A percentile compares a stretch with the other conserved stretches of the same genome.
These are phyloP conservation scores for Anabacerthia variegaticeps DNA, from an alignment of 2,797 vertebrate genomes.

Conservation along the genomic window DNA sequence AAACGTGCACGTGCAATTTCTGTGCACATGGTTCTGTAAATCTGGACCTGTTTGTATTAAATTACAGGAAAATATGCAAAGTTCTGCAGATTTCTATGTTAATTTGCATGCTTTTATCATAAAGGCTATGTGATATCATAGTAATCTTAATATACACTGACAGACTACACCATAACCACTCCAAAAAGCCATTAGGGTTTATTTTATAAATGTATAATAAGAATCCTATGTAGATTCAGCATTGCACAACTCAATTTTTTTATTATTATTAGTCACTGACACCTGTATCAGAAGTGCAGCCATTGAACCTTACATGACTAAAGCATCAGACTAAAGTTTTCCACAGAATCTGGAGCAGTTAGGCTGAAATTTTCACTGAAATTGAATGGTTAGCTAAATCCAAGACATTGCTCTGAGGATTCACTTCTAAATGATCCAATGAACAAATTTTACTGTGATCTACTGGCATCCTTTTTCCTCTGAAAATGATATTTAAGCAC, in stretches of 20 bases:
- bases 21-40: neutral
- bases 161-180: conserved; percentile 53
- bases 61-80: conserved; percentile 47
- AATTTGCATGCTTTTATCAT: conserved; percentile 69
- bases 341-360: neutral
- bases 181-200: conserved; percentile 47
- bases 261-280: neutral
- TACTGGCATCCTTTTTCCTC: neutral
- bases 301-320: neutral
- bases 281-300: conserved; percentile 16
- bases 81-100: conserved; percentile 45
- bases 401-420: neutral
- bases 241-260: neutral
- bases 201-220: conserved; percentile 51
- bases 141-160: conserved; percentile 67
- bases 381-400: neutral
- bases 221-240: conserved; percentile 32
- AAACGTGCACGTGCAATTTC: neutral
- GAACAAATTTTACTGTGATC: neutral
- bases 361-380: neutral
- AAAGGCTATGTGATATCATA: conserved; percentile 48
- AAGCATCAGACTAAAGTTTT: neutral
- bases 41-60: conserved; percentile 41
- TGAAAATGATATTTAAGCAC: neutral
- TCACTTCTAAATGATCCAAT: neutral